A percentile compares a stretch with the other conserved stretches of the same genome.
phyloP scores from a whole-genome alignment of 2,797 vertebrate genomes.

The Sphaeramia orbicularis region DNA sequence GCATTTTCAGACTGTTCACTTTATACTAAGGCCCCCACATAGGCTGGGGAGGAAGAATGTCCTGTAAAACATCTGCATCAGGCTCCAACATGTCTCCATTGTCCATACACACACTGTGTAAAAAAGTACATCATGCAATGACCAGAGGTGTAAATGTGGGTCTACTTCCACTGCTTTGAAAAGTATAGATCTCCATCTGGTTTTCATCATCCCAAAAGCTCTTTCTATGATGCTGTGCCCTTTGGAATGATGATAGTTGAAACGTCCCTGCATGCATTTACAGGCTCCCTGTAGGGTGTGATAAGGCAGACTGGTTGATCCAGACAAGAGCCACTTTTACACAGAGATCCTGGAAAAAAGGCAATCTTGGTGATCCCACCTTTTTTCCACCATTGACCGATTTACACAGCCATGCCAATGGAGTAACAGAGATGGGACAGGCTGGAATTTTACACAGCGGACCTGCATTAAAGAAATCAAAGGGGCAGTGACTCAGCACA shows the following conservation, averaged over 20 bases:
- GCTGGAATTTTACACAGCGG: too few species aligned
- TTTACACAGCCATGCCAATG: too few species aligned
- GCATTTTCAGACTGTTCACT: too few species aligned
- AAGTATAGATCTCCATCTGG: constrained; percentile 19
- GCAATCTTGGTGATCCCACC: too few species aligned
- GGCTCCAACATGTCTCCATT: constrained; percentile 22
- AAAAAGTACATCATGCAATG: constrained; percentile 26
- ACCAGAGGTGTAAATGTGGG: constrained; percentile 22
- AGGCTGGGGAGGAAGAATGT: background rate
- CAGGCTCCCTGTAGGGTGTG: constrained; percentile 23
- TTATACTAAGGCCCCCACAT: too few species aligned
- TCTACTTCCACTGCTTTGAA: constrained; percentile 31
- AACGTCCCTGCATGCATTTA: constrained; percentile 6
- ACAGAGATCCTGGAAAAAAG: too few species aligned
- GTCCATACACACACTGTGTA: constrained; percentile 29
- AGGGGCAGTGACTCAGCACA: too few species aligned
- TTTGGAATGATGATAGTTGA: constrained; percentile 23
- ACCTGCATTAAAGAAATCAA: too few species aligned
- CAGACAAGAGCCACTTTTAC: too few species aligned
- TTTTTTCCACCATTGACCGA: too few species aligned
- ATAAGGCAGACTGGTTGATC: constrained; percentile 31
- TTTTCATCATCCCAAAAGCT: constrained; percentile 32
- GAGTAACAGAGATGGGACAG: too few species aligned
- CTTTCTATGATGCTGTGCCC: too few species aligned
- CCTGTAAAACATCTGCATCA: background rate